Percentiles rank a stretch among this genome's conserved stretches.
Conservation (phyloP, 1,140 invertebrate genomes). For the honey bee (Apis mellifera) region Amel_HAv3.1 CM009941.2:14206501-14207000, state of each 20-base stretch:
- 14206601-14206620: not conserved
- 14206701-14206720: constrained; percentile 46
- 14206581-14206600: not conserved
- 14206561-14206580: too few relatives aligned
- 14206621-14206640: not conserved
- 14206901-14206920: not conserved
- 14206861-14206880: not conserved
- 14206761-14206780: constrained; percentile 37
- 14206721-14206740: constrained; percentile 53
- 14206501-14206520: too few relatives aligned
- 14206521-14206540: too few relatives aligned
- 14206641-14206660: constrained; percentile 1
- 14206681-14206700: constrained; percentile 22
- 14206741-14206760: constrained; percentile 28
- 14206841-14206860: not conserved
- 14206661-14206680: constrained; percentile 50
- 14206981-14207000: too few relatives aligned
- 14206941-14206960: too few relatives aligned
- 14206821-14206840: constrained; percentile 30
- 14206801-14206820: constrained; percentile 22
- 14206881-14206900: not conserved
- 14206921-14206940: too few relatives aligned
- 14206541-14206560: too few relatives aligned
- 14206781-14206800: constrained; percentile 38
- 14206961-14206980: too few relatives aligned